Base-by-base conservation (phyloP, 2,113 vertebrate species). In the Crotalus horridus region DNA sequence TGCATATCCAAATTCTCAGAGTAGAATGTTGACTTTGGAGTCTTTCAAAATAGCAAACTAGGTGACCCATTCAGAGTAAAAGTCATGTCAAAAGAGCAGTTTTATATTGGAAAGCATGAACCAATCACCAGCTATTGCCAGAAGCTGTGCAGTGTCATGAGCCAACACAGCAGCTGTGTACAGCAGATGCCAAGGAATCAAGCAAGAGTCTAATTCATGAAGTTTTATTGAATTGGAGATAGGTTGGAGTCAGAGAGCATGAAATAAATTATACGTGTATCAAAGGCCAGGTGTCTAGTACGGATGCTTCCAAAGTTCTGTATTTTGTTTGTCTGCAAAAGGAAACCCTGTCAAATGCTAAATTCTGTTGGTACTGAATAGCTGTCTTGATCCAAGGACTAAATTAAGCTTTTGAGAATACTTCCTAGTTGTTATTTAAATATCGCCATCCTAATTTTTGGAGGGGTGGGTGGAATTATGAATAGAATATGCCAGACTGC, bases 101-200 rank as follows among this genome's bases (percentile, higher is more conserved):
- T 58, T 33, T 51, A 53, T 3, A 64, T 24, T 48, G 56, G 91
- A 58, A 91, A 87, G 29, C 85, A 29, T 51, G 46, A 46, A 46
- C 46, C 17, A 61, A 61, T 87, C 43, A 51, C 56, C n/a, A 58
- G 43, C 59, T 87, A 21, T 20, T 91, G 29, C 81, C 43, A 59
- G 81, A 87, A 87, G 85, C 91, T 61, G 29, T 23, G 43, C 81
- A 86, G 39, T 56, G 46, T 53, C 56, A 87, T 33, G 56, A 87
- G 85, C 91, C 85, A 91, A 87, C 17, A 87, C 39, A 87, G 56
- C 91, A 91, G 56, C 91, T 91, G 85, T 91, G 29, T 87, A 33
- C 20, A 87, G 3, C 91, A 48, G 85, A 87, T 87, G 85, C 85
- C 85, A 87, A 87, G 43, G 39, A 91, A 87, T 20, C 29, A 11